Percentiles rank a stretch among this genome's conserved stretches.
Conservation (phyloP, 2,888 invertebrate species). For the Gasteruption jaculator region DNA sequence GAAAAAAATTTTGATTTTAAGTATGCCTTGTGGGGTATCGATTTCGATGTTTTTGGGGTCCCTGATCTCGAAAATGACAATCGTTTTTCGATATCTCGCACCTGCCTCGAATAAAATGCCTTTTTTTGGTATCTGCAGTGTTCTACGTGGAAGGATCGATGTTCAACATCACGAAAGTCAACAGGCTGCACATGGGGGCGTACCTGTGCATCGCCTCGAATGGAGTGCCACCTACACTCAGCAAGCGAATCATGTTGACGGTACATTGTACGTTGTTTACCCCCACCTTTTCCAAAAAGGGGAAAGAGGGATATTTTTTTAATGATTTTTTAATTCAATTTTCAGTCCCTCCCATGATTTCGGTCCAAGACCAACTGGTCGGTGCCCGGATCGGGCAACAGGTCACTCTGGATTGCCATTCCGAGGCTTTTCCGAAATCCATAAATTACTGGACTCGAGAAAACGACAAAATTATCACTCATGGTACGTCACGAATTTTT, state of each 20-base stretch:
- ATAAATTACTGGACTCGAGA: constrained; percentile 82
- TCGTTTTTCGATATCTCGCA: constrained; percentile 1
- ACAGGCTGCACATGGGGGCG: constrained; percentile 71
- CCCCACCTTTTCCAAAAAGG: no score
- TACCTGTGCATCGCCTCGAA: constrained; percentile 77
- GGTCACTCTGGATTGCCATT: constrained; percentile 74
- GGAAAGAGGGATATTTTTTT: not conserved
- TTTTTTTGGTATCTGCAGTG: constrained; percentile 56
- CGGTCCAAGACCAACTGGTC: constrained; percentile 77
- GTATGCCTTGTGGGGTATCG: constrained; percentile 1
- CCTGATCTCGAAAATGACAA: not conserved
- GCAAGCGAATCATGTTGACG: constrained; percentile 81
- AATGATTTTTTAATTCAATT: constrained; percentile 9
- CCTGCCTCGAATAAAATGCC: not conserved
- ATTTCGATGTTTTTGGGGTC: not conserved
- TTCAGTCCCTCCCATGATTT: constrained; percentile 80
- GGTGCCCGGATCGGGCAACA: constrained; percentile 73
- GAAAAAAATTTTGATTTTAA: constrained; percentile 1
- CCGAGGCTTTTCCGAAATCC: constrained; percentile 81
- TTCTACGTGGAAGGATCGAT: constrained; percentile 63
- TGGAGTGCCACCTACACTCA: constrained; percentile 82
- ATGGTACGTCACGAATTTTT: no score
- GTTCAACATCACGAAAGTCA: constrained; percentile 64
- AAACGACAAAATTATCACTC: constrained; percentile 70
- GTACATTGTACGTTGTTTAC: constrained; percentile 88